Evolutionary conservation across 2,888 invertebrate species (phyloP).

Genomic region (Ichneumoninae sp.): DNA sequence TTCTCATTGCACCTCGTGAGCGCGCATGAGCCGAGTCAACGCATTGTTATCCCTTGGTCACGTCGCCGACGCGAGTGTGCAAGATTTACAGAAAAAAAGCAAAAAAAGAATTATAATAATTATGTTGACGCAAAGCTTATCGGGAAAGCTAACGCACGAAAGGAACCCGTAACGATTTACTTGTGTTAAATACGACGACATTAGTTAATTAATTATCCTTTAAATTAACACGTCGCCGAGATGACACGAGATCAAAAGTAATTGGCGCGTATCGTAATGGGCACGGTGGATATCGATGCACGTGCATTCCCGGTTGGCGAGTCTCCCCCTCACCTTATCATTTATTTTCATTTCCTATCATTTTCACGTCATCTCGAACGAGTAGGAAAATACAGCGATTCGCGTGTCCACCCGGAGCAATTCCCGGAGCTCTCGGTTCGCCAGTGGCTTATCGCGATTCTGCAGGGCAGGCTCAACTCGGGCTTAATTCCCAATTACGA

Average conservation of each 20-base stretch:
- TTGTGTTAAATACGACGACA: constrained; percentile 45
- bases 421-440: neutral
- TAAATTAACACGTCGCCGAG: constrained; percentile 49
- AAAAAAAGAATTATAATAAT: constrained; percentile 9
- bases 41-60: constrained; percentile 41
- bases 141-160: constrained; percentile 29
- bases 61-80: neutral
- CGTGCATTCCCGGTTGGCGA: neutral
- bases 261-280: constrained; percentile 37
- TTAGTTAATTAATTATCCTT: constrained; percentile 57
- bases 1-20: constrained; percentile 22
- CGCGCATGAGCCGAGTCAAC: constrained; percentile 41
- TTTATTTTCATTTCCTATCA: constrained; percentile 61
- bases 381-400: constrained; percentile 51
- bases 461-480: constrained; percentile 41
- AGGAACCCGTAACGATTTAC: constrained; percentile 20
- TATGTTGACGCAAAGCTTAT: neutral
- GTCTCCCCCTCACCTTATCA: constrained; percentile 57
- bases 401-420: constrained; percentile 41
- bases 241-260: constrained; percentile 28
- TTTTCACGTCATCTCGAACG: constrained; percentile 59
- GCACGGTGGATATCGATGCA: neutral
- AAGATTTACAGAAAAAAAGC: constrained; percentile 15
- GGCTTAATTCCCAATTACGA: constrained; percentile 68
- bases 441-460: constrained; percentile 60